phyloP scores from a whole-genome alignment of 2,797 vertebrate genomes.

The Acipenser transmontanus region DNA sequence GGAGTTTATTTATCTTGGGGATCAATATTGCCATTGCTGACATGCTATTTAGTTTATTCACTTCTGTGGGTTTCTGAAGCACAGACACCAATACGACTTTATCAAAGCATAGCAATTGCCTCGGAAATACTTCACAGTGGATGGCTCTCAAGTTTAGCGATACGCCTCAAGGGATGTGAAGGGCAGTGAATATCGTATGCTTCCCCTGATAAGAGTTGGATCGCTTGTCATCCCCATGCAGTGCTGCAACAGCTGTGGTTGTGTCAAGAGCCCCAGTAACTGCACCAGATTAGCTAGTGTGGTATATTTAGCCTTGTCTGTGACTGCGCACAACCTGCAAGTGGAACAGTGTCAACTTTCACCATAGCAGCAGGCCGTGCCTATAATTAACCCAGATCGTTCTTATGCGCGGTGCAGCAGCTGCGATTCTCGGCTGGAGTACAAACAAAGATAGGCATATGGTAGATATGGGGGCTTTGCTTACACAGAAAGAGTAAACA shows the following conservation, averaged over 20 bases:
- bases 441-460: constrained; percentile 41
- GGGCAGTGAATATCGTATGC: neutral
- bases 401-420: constrained; percentile 46
- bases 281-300: constrained; percentile 26
- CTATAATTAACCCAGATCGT: constrained; percentile 63
- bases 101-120: no score
- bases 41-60: no score
- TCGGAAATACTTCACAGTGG: neutral
- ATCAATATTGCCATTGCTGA: no score
- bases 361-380: constrained; percentile 41
- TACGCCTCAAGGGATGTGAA: neutral
- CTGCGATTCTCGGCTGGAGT: constrained; percentile 40
- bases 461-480: constrained; percentile 18
- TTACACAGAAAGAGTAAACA: constrained; percentile 28
- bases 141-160: neutral
- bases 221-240: constrained; percentile 18
- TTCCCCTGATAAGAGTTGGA: constrained; percentile 11
- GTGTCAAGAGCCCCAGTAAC: constrained; percentile 32
- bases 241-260: constrained; percentile 37
- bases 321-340: constrained; percentile 36
- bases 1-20: no score
- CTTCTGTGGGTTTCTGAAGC: no score
- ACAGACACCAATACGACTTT: no score
- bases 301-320: constrained; percentile 50
- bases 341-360: constrained; percentile 43